Conservation (phyloP, 2,113 vertebrate genomes). For the Gasterosteus nipponicus region DNA sequence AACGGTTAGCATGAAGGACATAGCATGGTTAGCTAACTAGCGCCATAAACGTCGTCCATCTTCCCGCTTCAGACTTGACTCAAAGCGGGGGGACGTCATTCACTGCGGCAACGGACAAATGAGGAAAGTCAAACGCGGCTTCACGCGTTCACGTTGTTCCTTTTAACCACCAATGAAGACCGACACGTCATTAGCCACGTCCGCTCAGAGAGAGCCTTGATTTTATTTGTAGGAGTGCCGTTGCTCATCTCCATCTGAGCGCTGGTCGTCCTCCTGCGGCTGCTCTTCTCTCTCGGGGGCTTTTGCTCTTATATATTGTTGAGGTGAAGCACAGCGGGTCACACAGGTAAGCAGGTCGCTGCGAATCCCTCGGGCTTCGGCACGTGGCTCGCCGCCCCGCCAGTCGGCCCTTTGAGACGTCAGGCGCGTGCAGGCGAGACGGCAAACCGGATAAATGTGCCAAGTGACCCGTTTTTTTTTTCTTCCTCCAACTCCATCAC, state of each 20-base stretch:
- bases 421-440: conserved; percentile 46
- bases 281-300: not conserved
- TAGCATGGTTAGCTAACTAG: not conserved
- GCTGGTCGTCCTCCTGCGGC: not conserved
- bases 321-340: conserved; percentile 47
- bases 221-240: conserved; percentile 10
- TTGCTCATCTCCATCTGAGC: conserved; percentile 1
- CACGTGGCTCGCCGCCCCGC: conserved; percentile 41
- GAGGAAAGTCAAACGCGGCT: not conserved
- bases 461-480: conserved; percentile 10
- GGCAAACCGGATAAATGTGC: conserved; percentile 34
- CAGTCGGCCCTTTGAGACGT: conserved; percentile 27
- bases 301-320: conserved; percentile 46
- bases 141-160: not conserved
- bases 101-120: too few species aligned
- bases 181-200: not conserved
- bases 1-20: not conserved
- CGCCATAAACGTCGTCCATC: too few species aligned
- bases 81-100: not conserved
- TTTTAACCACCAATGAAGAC: not conserved
- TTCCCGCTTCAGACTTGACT: not conserved
- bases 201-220: not conserved
- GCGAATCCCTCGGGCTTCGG: conserved; percentile 39
- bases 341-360: conserved; percentile 70
- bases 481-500: not conserved